Evolutionary conservation across 2,888 invertebrate genomes (phyloP), one percentile per base, ranked within the genome.

Genomic region (Aelia acuminata): DNA sequence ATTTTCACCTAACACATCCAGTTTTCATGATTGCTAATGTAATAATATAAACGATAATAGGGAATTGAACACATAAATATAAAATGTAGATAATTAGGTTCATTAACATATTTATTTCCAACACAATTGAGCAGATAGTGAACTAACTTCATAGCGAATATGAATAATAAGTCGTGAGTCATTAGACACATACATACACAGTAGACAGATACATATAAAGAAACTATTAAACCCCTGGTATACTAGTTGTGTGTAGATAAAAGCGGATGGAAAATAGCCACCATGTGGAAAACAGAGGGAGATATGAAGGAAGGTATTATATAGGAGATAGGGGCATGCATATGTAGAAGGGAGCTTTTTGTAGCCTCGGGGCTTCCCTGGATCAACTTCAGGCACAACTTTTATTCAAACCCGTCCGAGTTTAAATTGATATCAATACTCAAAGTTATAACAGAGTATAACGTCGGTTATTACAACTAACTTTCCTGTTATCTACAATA

Each of bases 391-490:
- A 48, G 84, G 48, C 84, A 53, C 85, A 85, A 85, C 85, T 85
- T 85, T 85, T 85, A 85, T 85, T 85, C 85, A 85, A 85, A 85
- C 85, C 49, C 85, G 22, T 85, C 85, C 26, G 85, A 85, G 85
- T 85, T 85, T 85, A 85, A 85, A 85, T 85, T 85, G 85, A 85
- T 85, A 85, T 85, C 85, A 85, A 85, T 85, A 85, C 85, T 85
- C 84, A 84, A 48, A 84, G 48, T 47, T 84, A 48, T 49, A 84
- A 49, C 84, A 84, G 11, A 26, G 49, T 49, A 48, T 84, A 48
- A 84, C 48, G 47, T 7, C 39, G 75, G 75, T 39, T 75, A 75
- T 39, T 75, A 75, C 75, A 75, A 75, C 75, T 75, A 75, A 75
- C 75, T 75, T 75, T 75, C 75, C 75, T 75, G 75, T 75, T 75